Evolutionary conservation across 2,113 vertebrate genomes (phyloP).

Genomic region (Oncorhynchus nerka): DNA sequence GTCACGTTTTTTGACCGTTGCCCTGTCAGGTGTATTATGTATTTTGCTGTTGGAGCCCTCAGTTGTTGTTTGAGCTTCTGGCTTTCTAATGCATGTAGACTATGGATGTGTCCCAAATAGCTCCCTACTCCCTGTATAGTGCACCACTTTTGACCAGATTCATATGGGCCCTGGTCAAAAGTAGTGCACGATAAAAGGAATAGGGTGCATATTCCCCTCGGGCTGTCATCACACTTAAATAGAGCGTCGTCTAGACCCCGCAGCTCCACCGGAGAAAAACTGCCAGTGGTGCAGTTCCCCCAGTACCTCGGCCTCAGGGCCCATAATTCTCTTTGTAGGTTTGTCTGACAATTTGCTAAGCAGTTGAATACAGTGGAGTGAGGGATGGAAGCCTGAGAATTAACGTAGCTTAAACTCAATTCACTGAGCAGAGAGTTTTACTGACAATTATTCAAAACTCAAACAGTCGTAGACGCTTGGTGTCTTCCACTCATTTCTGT

Average conservation of each 20-base stretch:
- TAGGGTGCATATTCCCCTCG: slow-evolving; percentile 52
- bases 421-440: slow-evolving; percentile 34
- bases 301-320: slow-evolving; percentile 58
- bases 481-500: not conserved
- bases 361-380: slow-evolving; percentile 27
- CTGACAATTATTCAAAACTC: slow-evolving; percentile 31
- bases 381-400: too few relatives aligned
- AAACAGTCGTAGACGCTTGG: not conserved
- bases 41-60: slow-evolving; percentile 39
- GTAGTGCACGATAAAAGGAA: too few relatives aligned
- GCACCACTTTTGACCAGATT: too few relatives aligned
- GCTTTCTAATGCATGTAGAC: slow-evolving; percentile 45
- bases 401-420: slow-evolving; percentile 21
- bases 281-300: slow-evolving; percentile 71
- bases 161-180: too few relatives aligned
- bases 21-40: slow-evolving; percentile 34
- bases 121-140: not conserved
- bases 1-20: slow-evolving; percentile 43
- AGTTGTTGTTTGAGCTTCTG: slow-evolving; percentile 56
- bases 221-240: slow-evolving; percentile 72
- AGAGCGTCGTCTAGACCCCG: slow-evolving; percentile 62
- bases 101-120: not conserved
- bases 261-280: slow-evolving; percentile 65
- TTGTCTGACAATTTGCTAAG: slow-evolving; percentile 72
- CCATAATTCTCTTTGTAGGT: slow-evolving; percentile 73